These are phyloP conservation scores for Myotis lucifugus DNA, from an alignment of 2,113 vertebrate genomes.

Conservation along the genomic window DNA sequence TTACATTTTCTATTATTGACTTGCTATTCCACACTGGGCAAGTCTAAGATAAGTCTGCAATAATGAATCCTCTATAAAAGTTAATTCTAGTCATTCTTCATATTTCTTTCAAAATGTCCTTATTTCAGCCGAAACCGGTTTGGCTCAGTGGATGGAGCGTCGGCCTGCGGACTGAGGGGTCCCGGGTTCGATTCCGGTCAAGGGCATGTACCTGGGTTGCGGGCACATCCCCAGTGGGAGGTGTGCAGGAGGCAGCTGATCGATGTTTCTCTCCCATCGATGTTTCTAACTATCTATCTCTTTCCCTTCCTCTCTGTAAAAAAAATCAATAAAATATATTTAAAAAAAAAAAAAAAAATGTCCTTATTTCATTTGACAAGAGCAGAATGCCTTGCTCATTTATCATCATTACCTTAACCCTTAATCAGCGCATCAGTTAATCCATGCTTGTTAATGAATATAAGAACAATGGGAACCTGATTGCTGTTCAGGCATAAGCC, in stretches of 20 bases:
- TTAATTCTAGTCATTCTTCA: constrained; percentile 71
- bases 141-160: too few species aligned
- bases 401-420: background rate
- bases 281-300: too few species aligned
- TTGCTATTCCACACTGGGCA: background rate
- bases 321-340: too few species aligned
- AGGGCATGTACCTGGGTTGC: too few species aligned
- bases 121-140: too few species aligned
- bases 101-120: constrained; percentile 50
- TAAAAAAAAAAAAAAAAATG: too few species aligned
- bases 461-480: background rate
- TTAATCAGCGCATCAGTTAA: background rate
- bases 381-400: background rate
- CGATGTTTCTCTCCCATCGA: too few species aligned
- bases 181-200: too few species aligned
- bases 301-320: too few species aligned
- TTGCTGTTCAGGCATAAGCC: background rate
- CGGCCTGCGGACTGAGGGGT: too few species aligned
- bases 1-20: constrained; percentile 1
- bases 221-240: too few species aligned
- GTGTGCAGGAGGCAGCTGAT: too few species aligned
- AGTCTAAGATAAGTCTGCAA: constrained; percentile 32
- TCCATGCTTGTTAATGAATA: background rate
- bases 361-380: constrained; percentile 73
- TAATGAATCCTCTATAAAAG: constrained; percentile 59